phyloP scores from a whole-genome alignment of 1,140 invertebrate species.

The Diabrotica undecimpunctata region DNA sequence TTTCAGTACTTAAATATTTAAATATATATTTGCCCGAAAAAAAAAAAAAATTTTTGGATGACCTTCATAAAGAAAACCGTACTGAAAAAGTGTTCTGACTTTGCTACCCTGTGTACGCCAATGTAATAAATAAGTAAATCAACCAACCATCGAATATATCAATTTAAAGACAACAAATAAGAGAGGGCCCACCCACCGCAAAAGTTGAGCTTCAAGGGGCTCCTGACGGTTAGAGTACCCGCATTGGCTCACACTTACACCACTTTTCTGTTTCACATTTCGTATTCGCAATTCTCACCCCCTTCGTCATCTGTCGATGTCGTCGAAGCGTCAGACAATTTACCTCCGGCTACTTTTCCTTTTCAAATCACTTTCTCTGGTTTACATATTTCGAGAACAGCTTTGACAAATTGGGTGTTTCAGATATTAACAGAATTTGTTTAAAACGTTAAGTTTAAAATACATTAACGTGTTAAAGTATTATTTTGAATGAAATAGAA shows the following conservation, averaged over 20 bases:
- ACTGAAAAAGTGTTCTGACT: background rate
- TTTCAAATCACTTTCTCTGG: too few relatives aligned
- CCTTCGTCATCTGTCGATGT: background rate
- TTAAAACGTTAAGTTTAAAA: too few relatives aligned
- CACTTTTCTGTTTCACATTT: background rate
- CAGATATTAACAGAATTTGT: too few relatives aligned
- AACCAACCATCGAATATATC: conserved; percentile 2
- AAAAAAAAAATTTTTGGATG: too few relatives aligned
- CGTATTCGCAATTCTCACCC: background rate
- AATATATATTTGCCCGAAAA: too few relatives aligned
- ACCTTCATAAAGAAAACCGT: too few relatives aligned
- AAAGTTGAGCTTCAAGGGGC: background rate
- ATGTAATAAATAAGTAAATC: conserved; percentile 1
- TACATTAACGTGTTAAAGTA: too few relatives aligned
- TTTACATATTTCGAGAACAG: too few relatives aligned
- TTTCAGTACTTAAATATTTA: too few relatives aligned
- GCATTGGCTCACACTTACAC: conserved; percentile 1
- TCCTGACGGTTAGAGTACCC: background rate
- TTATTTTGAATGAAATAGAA: too few relatives aligned
- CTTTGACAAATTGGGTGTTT: too few relatives aligned
- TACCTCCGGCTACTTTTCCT: background rate
- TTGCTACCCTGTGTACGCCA: background rate
- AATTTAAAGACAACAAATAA: conserved; percentile 3
- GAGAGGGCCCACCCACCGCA: background rate
- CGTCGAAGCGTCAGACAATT: background rate